Conservation (phyloP, 2,113 vertebrate genomes). For the Channa maculata region DNA sequence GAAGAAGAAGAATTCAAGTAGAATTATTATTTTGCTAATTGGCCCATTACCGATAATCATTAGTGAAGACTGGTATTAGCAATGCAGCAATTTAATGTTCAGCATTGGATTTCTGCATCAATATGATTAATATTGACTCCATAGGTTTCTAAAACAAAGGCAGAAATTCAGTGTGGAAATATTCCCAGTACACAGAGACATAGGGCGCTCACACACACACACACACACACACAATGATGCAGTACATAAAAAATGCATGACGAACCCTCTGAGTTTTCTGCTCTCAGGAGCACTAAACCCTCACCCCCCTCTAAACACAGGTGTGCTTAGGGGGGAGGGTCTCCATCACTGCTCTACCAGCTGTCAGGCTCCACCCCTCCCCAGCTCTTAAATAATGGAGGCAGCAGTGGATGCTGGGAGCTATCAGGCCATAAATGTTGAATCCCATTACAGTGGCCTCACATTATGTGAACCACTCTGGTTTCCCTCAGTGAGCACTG, state of each 20-base stretch:
- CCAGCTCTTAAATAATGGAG: constrained; percentile 68
- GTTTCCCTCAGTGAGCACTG: constrained; percentile 16
- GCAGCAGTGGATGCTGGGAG: constrained; percentile 55
- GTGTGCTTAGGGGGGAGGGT: constrained; percentile 33
- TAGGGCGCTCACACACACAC: background rate
- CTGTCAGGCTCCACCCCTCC: constrained; percentile 57
- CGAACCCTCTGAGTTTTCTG: background rate
- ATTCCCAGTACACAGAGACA: background rate
- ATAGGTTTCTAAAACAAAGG: too few species aligned
- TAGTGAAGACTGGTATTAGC: too few species aligned
- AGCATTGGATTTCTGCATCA: too few species aligned
- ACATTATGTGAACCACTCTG: constrained; percentile 27
- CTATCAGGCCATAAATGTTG: constrained; percentile 11
- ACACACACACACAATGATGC: constrained; percentile 18
- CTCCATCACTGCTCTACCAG: constrained; percentile 51
- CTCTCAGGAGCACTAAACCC: constrained; percentile 2
- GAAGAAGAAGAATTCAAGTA: too few species aligned
- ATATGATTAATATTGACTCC: too few species aligned
- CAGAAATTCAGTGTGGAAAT: background rate
- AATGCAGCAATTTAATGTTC: too few species aligned
- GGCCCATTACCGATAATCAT: too few species aligned
- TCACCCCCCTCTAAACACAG: constrained; percentile 15
- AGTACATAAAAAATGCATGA: constrained; percentile 56
- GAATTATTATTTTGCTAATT: too few species aligned
- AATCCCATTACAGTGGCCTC: constrained; percentile 35